Evolutionary conservation across 2,888 invertebrate genomes (phyloP).

Genomic region (Rambutsinella grinnellia): DNA sequence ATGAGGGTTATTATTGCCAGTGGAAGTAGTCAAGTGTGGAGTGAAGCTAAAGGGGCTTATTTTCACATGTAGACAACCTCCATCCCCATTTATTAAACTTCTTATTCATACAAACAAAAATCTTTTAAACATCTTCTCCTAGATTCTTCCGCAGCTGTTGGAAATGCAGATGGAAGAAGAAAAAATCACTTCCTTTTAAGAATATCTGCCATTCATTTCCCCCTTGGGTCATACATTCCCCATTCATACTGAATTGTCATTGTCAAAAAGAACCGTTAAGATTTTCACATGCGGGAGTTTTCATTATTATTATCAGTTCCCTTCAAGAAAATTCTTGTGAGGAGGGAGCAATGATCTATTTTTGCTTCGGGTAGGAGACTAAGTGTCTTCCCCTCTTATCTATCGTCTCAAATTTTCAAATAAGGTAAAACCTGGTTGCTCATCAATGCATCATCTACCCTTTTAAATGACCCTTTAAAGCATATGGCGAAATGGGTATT

Average conservation of each 20-base stretch:
- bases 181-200: neutral
- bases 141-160: neutral
- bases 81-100: neutral
- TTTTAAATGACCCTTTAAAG: slow-evolving; percentile 36
- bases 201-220: neutral
- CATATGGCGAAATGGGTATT: slow-evolving; percentile 28
- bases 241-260: slow-evolving; percentile 21
- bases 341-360: slow-evolving; percentile 17
- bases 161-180: neutral
- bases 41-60: neutral
- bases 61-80: neutral
- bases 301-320: slow-evolving; percentile 22
- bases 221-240: neutral
- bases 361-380: slow-evolving; percentile 14
- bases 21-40: neutral
- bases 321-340: too few species aligned
- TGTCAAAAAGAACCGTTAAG: slow-evolving; percentile 12
- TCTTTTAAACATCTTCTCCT: neutral
- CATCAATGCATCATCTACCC: slow-evolving; percentile 13
- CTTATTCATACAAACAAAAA: slow-evolving; percentile 19
- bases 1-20: slow-evolving; percentile 18
- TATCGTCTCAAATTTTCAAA: neutral
- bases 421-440: neutral
- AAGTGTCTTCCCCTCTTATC: slow-evolving; percentile 21
- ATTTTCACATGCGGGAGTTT: slow-evolving; percentile 32